Evolutionary conservation across 2,113 vertebrate genomes (phyloP).

Genomic region (Marcusenius ussheri): DNA sequence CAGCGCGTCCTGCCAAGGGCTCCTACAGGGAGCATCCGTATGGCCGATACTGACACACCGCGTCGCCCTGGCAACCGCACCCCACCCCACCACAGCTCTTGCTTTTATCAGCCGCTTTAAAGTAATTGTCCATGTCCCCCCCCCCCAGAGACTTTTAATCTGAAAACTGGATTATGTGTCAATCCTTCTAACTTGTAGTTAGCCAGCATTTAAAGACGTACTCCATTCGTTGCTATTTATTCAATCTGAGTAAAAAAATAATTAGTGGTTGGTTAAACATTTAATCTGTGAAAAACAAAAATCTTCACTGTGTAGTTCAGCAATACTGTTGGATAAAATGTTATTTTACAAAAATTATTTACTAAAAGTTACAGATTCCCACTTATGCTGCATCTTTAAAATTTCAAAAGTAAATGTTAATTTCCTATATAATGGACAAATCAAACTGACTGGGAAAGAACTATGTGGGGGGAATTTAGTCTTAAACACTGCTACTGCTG

Average conservation of each 20-base stretch:
- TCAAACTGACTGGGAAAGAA: constrained; percentile 43
- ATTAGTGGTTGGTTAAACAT: constrained; percentile 1
- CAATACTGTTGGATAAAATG: constrained; percentile 51
- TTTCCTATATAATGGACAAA: constrained; percentile 53
- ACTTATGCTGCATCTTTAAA: constrained; percentile 99
- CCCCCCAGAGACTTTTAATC: constrained; percentile 58
- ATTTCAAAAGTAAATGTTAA: constrained; percentile 68
- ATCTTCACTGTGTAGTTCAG: constrained; percentile 45
- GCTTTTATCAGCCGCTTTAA: constrained; percentile 68
- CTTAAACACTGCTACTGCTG: constrained; percentile 56
- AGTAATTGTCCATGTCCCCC: constrained; percentile 72
- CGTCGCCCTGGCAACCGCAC: constrained; percentile 50
- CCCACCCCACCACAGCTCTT: constrained; percentile 62
- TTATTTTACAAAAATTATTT: constrained; percentile 56
- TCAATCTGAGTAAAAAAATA: constrained; percentile 3
- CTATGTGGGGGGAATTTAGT: constrained; percentile 40
- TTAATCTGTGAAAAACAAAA: constrained; percentile 51
- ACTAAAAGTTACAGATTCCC: constrained; percentile 97
- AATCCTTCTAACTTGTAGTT: constrained; percentile 12
- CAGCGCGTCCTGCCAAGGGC: constrained; percentile 78
- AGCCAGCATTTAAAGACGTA: constrained; percentile 47
- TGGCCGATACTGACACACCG: constrained; percentile 78
- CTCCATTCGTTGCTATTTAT: constrained; percentile 37
- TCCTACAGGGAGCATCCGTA: constrained; percentile 92
- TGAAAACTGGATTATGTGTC: constrained; percentile 53